Evolutionary conservation across 1,140 invertebrate genomes (phyloP).

Genomic region (Sinonovacula constricta): DNA sequence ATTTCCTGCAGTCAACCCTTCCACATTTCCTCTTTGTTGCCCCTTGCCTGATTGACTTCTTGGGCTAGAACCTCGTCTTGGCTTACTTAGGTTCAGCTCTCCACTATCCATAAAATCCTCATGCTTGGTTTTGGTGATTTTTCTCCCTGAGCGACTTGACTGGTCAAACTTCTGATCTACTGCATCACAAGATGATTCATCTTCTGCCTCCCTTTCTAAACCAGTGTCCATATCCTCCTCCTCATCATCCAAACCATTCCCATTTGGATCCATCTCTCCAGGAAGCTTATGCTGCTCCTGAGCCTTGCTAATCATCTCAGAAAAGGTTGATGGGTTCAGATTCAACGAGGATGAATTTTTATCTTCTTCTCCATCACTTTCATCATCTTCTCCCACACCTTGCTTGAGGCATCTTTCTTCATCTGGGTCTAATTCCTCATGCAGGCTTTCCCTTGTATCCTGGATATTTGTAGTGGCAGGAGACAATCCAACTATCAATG

Average conservation of each 20-base stretch:
- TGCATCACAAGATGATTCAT: conserved; percentile 18
- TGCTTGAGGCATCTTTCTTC: conserved; percentile 29
- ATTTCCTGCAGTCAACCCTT: background rate
- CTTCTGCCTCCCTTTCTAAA: conserved; percentile 10
- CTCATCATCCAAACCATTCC: conserved; percentile 23
- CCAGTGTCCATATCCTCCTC: conserved; percentile 15
- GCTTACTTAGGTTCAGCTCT: conserved; percentile 50
- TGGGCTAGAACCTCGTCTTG: conserved; percentile 13
- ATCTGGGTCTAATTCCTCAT: conserved; percentile 30
- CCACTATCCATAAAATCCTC: conserved; percentile 69
- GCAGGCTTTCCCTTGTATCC: conserved; percentile 29
- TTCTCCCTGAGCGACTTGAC: conserved; percentile 64
- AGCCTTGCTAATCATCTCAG: conserved; percentile 65
- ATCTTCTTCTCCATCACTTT: conserved; percentile 44
- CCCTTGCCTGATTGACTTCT: conserved; percentile 6
- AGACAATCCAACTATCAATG: background rate
- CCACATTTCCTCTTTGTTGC: too few relatives aligned
- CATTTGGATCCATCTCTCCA: background rate
- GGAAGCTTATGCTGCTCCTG: conserved; percentile 49
- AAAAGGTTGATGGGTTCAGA: conserved; percentile 68
- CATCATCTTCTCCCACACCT: conserved; percentile 40
- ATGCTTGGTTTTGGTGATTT: conserved; percentile 62
- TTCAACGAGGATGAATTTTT: conserved; percentile 68
- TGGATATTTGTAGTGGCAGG: background rate
- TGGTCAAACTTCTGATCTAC: conserved; percentile 19